These are phyloP conservation scores for Drosophila niveifrons DNA, from an alignment of 2,888 invertebrate species.

Conservation along the genomic window DNA sequence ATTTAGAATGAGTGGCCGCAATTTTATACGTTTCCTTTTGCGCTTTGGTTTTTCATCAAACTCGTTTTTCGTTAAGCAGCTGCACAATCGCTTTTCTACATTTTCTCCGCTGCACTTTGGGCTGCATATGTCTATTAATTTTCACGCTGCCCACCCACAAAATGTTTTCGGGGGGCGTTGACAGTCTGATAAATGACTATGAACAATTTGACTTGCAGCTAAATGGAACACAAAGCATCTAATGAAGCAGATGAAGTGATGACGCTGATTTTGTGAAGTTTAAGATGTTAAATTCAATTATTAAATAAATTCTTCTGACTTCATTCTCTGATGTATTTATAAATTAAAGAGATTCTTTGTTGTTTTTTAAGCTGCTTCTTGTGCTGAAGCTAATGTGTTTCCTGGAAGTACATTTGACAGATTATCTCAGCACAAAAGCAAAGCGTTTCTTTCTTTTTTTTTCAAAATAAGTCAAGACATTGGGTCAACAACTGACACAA, in stretches of 20 bases:
- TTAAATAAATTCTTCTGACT: not conserved
- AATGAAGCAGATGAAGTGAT: conserved; percentile 64
- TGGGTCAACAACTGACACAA: conserved; percentile 34
- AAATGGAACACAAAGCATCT: conserved; percentile 45
- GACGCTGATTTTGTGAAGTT: conserved; percentile 50
- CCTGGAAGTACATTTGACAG: conserved; percentile 17
- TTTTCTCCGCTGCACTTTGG: conserved; percentile 19
- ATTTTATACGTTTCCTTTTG: conserved; percentile 42
- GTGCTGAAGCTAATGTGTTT: conserved; percentile 6
- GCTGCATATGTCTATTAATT: conserved; percentile 66
- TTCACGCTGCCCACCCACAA: conserved; percentile 26
- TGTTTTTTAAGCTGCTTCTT: conserved; percentile 16
- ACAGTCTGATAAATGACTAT: conserved; percentile 69
- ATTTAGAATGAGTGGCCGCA: conserved; percentile 61
- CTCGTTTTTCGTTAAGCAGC: conserved; percentile 30
- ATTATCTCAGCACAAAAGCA: conserved; percentile 28
- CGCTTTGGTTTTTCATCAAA: conserved; percentile 33
- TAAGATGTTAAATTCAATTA: not conserved
- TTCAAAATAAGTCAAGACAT: conserved; percentile 33
- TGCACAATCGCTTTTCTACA: conserved; percentile 29
- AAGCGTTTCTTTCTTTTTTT: not conserved
- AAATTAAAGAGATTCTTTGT: not conserved
- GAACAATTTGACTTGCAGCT: conserved; percentile 35
- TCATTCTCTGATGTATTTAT: not conserved
- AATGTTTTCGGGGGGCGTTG: conserved; percentile 50